Base-by-base conservation (phyloP, 2,888 invertebrate species). In the Amblyjoppa fuscipennis region DNA sequence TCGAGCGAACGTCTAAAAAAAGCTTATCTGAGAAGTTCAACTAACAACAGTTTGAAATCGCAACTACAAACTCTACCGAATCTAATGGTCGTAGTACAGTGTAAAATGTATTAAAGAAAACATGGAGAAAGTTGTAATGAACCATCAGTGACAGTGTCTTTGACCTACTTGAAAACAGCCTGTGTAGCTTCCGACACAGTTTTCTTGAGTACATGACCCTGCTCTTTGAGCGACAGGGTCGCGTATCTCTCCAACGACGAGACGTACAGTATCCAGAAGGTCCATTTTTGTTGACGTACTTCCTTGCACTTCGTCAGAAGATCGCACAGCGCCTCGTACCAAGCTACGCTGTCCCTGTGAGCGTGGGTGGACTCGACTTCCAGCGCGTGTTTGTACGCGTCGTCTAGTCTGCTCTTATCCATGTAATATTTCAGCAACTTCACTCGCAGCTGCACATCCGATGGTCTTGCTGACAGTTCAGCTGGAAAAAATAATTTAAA, bases 321-420 rank as follows among this genome's bases (percentile, higher is more conserved):
- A 64, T 94, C 93, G 56, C 91, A 94, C 84, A 94, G 84, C 7
- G 89, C 83, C 78, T 93, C 92, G 87, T 95, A 96, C 96, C 96
- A 96, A 20, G 93, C 90, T n/a, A 95, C 85, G 84, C 93, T 94
- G 84, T 94, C 92, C 7, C 94, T 95, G 88, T 96, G 96, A n/a
- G 95, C 92, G 81, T 95, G 95, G 82, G 95, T 95, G 90, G 96
- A 95, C 93, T 98, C 98, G 51, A 97, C 95, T 87, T 96, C 96
- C 80, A 96, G 95, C 5, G 96, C 97, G 93, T 98, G 97, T 79
- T 96, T 96, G 93, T 97, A 98, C 5, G 98, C 98, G 90, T 97
- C 97, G 20, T 96, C 95, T 69, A 97, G 94, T 88, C 96, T 95
- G 84, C 96, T 96, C 75, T 96, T 95, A 64, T 96, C 96, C 74